Evolutionary conservation across 2,888 invertebrate genomes (phyloP).

Genomic region (Steromphala cineraria): DNA sequence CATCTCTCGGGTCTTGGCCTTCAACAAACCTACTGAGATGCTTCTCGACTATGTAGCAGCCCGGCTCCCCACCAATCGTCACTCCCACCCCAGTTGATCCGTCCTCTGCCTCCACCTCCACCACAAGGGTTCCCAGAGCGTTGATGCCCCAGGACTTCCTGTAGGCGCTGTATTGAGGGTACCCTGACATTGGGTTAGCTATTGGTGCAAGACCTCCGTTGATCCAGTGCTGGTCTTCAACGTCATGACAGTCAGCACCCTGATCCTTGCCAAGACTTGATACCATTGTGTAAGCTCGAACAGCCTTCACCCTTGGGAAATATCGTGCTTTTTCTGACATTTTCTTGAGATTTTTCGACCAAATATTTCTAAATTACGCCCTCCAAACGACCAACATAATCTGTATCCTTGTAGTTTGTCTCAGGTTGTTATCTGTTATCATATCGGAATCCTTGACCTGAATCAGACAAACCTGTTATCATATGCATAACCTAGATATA

Average conservation of each 20-base stretch:
- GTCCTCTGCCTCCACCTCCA: slow-evolving; percentile 70
- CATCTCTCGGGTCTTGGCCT: slow-evolving; percentile 70
- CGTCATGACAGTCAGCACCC: slow-evolving; percentile 72
- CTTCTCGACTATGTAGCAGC: slow-evolving; percentile 69
- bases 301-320: slow-evolving; percentile 60
- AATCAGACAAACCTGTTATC: too few species aligned
- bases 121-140: slow-evolving; percentile 67
- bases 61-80: slow-evolving; percentile 70
- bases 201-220: slow-evolving; percentile 66
- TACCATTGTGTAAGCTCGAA: slow-evolving; percentile 59
- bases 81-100: slow-evolving; percentile 70
- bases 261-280: slow-evolving; percentile 48
- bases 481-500: too few species aligned
- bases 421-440: too few species aligned
- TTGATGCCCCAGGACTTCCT: slow-evolving; percentile 73
- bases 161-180: slow-evolving; percentile 56
- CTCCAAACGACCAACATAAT: not conserved
- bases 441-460: too few species aligned
- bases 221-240: slow-evolving; percentile 70
- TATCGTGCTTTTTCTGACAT: slow-evolving; percentile 1
- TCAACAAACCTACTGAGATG: slow-evolving; percentile 71
- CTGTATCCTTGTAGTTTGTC: too few species aligned
- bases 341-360: not conserved
- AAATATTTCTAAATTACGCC: not conserved
- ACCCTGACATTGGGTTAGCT: slow-evolving; percentile 69